Base-by-base conservation (phyloP, 1,140 invertebrate species). In the Pararge aegeria region DNA sequence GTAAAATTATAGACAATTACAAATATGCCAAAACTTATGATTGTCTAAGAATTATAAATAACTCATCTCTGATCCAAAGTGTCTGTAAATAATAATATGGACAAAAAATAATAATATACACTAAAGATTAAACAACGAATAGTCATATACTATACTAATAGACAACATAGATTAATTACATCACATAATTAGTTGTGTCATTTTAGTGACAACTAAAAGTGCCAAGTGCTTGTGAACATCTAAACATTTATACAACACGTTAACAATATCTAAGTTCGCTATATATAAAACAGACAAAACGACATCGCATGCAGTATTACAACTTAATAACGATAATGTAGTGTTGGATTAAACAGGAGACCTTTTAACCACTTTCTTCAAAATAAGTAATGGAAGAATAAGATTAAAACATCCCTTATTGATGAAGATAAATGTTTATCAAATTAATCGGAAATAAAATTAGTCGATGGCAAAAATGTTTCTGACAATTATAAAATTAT, bases 171-270 rank as follows among this genome's bases (percentile, higher is more conserved):
- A 66, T 51, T 58, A 6, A 68, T 58, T 65, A 80, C 73, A 74
- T 64, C 75, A 83, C 77, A 75, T 52, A 61, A 74, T 82, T 77
- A 83, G 70, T 83, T 54, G 70, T 79, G 68, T 77, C 70, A 61
- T 64, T 73, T 83, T 79, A 78, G 78, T 82, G 65, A 78, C 71
- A 48, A 66, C 76, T 78, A 79, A 76, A 57, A 58, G 70, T 80
- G 75, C 70, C 51, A 62, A 73, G 82, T 83, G 82, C 67, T 74
- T 68, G 72, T 71, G 64, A 64, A 61, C 53, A 67, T 61, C 57
- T 67, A 64, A 50, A 70, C 64, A 64, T 44, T 56, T 55, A 56
- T 62, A 70, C 62, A 67, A 70, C 64, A 77, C 53, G 37, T 60
- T 66, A 42, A 74, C 64, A 62, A 63, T 62, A 64, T 66, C 42